Evolutionary conservation across 2,888 invertebrate species (phyloP), one percentile per base, ranked within the genome.

Genomic region (Tenthredo amoena): DNA sequence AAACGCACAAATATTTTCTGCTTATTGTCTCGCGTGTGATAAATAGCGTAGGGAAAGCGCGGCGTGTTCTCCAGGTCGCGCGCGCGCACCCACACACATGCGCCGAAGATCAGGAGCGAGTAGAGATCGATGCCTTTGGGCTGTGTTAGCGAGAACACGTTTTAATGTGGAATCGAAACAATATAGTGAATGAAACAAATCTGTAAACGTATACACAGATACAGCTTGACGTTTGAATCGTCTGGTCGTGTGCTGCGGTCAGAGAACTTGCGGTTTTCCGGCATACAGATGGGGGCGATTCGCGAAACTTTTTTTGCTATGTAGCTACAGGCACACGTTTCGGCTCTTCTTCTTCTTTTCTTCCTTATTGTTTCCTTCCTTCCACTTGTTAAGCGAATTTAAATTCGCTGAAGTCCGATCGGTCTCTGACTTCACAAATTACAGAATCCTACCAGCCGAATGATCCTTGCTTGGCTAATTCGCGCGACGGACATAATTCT

Each of bases 31-130:
- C 55, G 7, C 55, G n/a, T 7, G 55, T n/a, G n/a, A 55, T n/a
- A n/a, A 55, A 55, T 55, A n/a, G n/a, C n/a, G 55, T 55, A n/a
- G 55, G n/a, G 55, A 55, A 55, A 55, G 55, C 55, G n/a, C n/a
- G n/a, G 55, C 18, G n/a, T 55, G n/a, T 55, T 55, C 18, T n/a
- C 7, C 18, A 18, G 18, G 55, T 55, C 55, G 18, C 18, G n/a
- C 55, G 55, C n/a, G n/a, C n/a, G 5, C n/a, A n/a, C 50, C 18
- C 18, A 50, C 5, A 50, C 5, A n/a, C 50, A 50, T 50, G 2
- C 50, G n/a, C 18, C 15, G n/a, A n/a, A 55, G 55, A 55, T 18
- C 55, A 55, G n/a, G n/a, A 55, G 18, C 55, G 55, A 55, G 55
- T n/a, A 7, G 55, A n/a, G 7, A 55, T 55, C 2, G 2, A n/a